Evolutionary conservation across 2,888 invertebrate genomes (phyloP), one percentile per base, ranked within the genome.

Genomic region (Thera obeliscata): DNA sequence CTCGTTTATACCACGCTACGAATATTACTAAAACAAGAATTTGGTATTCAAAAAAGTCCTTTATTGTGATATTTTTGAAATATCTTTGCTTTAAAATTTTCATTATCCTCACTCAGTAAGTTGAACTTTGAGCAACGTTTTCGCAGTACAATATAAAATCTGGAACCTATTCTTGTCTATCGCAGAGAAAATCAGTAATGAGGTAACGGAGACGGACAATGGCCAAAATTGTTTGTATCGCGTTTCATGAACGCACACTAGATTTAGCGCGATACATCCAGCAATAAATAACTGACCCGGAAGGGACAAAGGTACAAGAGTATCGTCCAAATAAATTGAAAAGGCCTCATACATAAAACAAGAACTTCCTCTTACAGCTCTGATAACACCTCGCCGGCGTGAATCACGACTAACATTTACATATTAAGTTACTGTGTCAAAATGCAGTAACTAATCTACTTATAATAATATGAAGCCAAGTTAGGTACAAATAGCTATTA

Each of bases 241-340:
- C 80, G 78, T 77, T 81, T 79, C 83, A 83, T 83, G 83, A 86
- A 85, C 85, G 86, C 81, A 82, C 81, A 82, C 82, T 84, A 83
- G 84, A 88, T 88, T 88, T 88, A 88, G 84, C 87, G 85, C 81
- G 86, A 88, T 88, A 90, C 87, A 89, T 71, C 85, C 78, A 82
- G 87, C 87, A 90, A 91, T 91, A 91, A 91, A 91, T 91, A 91
- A 91, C 87, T 90, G 89, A 90, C 87, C 90, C 91, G 89, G 88
- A 91, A 90, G 86, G 89, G 91, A 91, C 90, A 89, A 88, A 91
- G 91, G 90, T 89, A 87, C 86, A 84, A 85, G 83, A 86, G 87
- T 86, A 86, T 87, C 84, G 86, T 84, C 85, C 89, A 90, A 91
- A 92, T 91, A 91, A 91, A 91, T 91, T 90, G 91, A 89, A 91